Percentiles rank a stretch among this genome's conserved stretches.
Conservation (phyloP, 1,140 invertebrate species). For the Drosophila pallidifrons region DNA sequence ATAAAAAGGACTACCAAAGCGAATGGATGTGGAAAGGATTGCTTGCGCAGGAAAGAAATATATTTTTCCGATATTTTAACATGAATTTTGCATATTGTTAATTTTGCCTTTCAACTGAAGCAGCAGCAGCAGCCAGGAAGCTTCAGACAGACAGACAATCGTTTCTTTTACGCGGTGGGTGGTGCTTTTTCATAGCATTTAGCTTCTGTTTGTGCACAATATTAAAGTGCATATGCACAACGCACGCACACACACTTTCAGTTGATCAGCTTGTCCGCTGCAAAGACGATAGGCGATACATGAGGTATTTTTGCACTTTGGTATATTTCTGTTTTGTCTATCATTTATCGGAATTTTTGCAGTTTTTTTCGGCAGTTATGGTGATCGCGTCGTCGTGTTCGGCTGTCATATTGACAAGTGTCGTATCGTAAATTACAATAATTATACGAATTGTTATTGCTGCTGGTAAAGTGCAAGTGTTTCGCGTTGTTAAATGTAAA, state of each 20-base stretch:
- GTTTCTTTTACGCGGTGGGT: background rate
- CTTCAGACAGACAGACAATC: constrained; percentile 25
- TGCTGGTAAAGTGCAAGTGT: constrained; percentile 15
- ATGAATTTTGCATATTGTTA: constrained; percentile 83
- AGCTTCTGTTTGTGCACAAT: constrained; percentile 53
- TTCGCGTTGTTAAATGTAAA: constrained; percentile 31
- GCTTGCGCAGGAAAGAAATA: constrained; percentile 75
- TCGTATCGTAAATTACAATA: background rate
- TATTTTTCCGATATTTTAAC: constrained; percentile 84
- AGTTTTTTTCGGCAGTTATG: background rate
- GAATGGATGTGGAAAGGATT: constrained; percentile 64
- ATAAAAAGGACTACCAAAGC: constrained; percentile 37
- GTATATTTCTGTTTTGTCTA: background rate
- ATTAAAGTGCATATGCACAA: constrained; percentile 13
- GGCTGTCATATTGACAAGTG: background rate
- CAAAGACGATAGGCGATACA: no score
- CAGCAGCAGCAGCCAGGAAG: constrained; percentile 28
- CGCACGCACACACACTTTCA: background rate
- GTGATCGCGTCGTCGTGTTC: background rate
- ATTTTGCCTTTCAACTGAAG: constrained; percentile 77
- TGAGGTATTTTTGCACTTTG: no score
- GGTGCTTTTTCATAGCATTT: constrained; percentile 68
- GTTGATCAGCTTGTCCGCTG: background rate
- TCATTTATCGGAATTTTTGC: background rate
- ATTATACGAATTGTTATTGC: constrained; percentile 5